Base-by-base conservation (phyloP, 2,888 invertebrate genomes). In the Xiphydria camelus region DNA sequence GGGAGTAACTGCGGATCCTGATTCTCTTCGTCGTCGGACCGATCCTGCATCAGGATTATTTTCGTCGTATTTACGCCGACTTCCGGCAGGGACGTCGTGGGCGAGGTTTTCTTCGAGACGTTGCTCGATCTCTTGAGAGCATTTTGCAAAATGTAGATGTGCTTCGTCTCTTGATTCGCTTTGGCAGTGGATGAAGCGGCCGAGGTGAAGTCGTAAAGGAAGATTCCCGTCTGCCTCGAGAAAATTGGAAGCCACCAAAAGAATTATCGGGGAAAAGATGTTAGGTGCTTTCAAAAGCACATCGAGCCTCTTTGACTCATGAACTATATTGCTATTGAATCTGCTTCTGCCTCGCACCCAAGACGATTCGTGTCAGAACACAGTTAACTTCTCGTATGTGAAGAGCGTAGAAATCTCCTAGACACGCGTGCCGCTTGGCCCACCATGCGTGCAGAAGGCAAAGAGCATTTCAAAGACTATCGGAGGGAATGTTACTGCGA, bases 361-460 rank as follows among this genome's bases (percentile, higher is more conserved):
- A 7, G 12, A 51, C 53, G 57, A 65, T 66, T 57, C 55, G 57
- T 64, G 66, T 61, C 64, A 60, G 56, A 62, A 59, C 59, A 65
- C 62, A 60, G 66, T 67, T 63, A 66, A 67, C 66, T 73, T 66
- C 63, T 70, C 63, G 72, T 70, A 72, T 73, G 70, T 68, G 66
- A 65, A 69, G 53, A 59, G 55, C 56, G 65, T 62, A 66, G 67
- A 67, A 69, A 69, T 68, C 59, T 61, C 42, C 33, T 33, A 32
- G 51, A 45, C 39, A 45, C 38, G 42, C 47, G 54, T 54, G 42
- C 47, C 63, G 67, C 69, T 63, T 70, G 70, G 59, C 40, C 58
- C 62, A 45, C 45, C 70, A 70, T 60, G 70, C 68, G 53, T 65
- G 53, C 54, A 50, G 53, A 45, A 42, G 45, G 35, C 9, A 35